Evolutionary conservation across 2,888 invertebrate species (phyloP).

Genomic region (Drosophila helvetica): DNA sequence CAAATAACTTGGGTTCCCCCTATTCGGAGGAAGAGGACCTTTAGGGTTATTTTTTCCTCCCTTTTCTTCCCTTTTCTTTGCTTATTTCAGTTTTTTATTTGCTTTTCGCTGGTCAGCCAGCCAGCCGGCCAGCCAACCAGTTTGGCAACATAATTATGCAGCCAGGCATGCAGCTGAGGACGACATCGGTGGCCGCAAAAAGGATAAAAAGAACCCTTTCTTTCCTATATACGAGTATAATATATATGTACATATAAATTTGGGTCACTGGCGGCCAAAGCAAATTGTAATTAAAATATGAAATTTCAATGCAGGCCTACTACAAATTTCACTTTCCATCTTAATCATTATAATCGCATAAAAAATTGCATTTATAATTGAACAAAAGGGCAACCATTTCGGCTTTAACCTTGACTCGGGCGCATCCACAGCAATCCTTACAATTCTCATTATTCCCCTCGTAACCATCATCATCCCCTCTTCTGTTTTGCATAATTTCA

Average conservation of each 20-base stretch:
- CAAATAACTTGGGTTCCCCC: constrained; percentile 45
- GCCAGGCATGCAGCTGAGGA: constrained; percentile 35
- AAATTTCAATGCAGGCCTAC: constrained; percentile 36
- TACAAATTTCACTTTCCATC: constrained; percentile 32
- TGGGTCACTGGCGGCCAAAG: constrained; percentile 29
- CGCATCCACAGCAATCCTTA: background rate
- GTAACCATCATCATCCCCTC: constrained; percentile 40
- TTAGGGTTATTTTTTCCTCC: constrained; percentile 7
- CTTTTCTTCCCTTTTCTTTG: background rate
- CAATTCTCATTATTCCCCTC: no score
- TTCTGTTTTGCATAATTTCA: constrained; percentile 68
- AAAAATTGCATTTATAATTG: constrained; percentile 21
- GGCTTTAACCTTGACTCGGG: constrained; percentile 20
- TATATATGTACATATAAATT: constrained; percentile 16
- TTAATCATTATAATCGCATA: constrained; percentile 22
- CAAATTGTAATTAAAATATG: constrained; percentile 62
- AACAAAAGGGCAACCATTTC: constrained; percentile 33
- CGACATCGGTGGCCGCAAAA: constrained; percentile 3
- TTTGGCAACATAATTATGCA: constrained; percentile 51
- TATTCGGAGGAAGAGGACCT: constrained; percentile 32
- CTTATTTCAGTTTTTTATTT: constrained; percentile 6
- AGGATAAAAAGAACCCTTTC: constrained; percentile 37
- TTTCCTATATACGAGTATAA: constrained; percentile 7
- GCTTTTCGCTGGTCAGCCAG: constrained; percentile 44
- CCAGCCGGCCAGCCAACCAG: constrained; percentile 45